Evolutionary conservation across 2,888 invertebrate genomes (phyloP).

Genomic region (Elysia crispata): DNA sequence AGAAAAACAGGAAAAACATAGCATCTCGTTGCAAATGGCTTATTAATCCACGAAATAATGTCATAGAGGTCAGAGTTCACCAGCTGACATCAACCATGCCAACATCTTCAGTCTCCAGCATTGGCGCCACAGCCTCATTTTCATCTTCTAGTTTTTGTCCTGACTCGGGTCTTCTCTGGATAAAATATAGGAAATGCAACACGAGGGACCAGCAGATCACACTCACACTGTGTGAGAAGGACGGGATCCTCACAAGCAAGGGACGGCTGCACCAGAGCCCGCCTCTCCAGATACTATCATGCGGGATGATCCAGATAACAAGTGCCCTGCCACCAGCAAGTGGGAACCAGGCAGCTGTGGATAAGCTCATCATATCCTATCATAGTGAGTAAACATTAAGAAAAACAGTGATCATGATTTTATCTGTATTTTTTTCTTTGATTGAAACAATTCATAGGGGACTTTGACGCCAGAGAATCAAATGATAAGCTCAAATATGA

Average conservation of each 20-base stretch:
- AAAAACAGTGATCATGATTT: no score
- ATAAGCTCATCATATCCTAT: conserved; percentile 54
- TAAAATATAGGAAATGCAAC: conserved; percentile 47
- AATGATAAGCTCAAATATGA: no score
- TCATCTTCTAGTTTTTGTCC: not conserved
- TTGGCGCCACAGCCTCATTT: not conserved
- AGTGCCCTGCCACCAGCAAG: conserved; percentile 34
- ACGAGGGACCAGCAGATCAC: not conserved
- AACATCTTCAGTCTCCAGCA: not conserved
- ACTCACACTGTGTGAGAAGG: no score
- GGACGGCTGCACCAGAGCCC: no score
- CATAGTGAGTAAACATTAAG: conserved; percentile 40
- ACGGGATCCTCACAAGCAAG: no score
- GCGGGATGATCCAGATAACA: conserved; percentile 50
- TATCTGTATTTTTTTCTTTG: no score
- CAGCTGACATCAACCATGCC: not conserved
- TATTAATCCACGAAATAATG: conserved; percentile 7
- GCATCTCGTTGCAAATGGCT: conserved; percentile 14
- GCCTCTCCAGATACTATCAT: conserved; percentile 45
- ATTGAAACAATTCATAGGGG: no score
- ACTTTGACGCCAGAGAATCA: no score
- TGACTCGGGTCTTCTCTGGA: conserved; percentile 24
- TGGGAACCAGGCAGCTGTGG: conserved; percentile 44
- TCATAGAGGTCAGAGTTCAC: conserved; percentile 13
- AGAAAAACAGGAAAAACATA: not conserved